Evolutionary conservation across 2,113 vertebrate species (phyloP), one percentile per base, ranked within the genome.

Genomic region (Ailuropoda melanoleuca): DNA sequence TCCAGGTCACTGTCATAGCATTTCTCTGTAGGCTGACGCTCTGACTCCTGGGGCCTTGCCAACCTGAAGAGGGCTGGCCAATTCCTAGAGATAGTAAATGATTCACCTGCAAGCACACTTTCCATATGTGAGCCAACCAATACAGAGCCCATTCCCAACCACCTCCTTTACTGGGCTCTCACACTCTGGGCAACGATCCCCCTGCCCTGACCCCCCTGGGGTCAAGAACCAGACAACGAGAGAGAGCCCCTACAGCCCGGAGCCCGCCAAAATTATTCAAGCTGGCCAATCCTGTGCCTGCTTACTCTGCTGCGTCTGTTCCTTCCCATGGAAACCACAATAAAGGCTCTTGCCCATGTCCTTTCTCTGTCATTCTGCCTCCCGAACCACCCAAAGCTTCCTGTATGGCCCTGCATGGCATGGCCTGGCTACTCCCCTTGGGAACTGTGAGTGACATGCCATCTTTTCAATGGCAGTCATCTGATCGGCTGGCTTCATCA

Each of bases 351-450:
- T 26, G 13, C 58, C 50, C 21, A 3, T 1, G 0, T 34, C 82
- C 14, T 21, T 15, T 5, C 53, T 43, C n/a, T 9, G 3, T 37
- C 29, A 12, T 34, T 75, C 74, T 84, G 68, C n/a, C 43, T 50
- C 50, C 43, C 26, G 43, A 37, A 62, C 19, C 10, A 43, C 43
- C 82, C 4, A 0, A 4, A 17, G 53, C 8, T 9, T 70, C 24
- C n/a, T 1, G 0, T 1, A 19, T 13, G 21, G 46, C 21, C 64
- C 46, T 18, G 7, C 0, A 0, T 6, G 29, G 12, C 4, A 0
- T n/a, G 12, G 24, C 17, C 0, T 6, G 48, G 10, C 48, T 21
- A 29, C 43, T 29, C 3, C 24, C 18, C 37, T 48, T 0, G 4
- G 23, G 13, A 29, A 58, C 50, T 24, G 26, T 34, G 64, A 55